Evolutionary conservation across 2,888 invertebrate species (phyloP), one percentile per base, ranked within the genome.

Genomic region (Crocallis elinguaria): DNA sequence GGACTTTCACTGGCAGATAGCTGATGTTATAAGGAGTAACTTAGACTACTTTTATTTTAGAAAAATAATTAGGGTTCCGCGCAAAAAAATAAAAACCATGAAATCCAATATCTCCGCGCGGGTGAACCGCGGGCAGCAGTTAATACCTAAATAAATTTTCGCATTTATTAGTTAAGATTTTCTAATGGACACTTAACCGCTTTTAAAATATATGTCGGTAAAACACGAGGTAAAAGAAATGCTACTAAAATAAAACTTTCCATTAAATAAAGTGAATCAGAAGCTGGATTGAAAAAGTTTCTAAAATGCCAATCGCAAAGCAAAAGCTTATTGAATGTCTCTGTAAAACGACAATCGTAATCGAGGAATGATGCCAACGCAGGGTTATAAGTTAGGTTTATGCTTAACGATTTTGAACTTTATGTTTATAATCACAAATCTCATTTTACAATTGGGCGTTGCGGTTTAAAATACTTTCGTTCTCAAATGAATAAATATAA

Each of bases 311-410:
- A 66, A 66, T 66, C 66, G 54, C 62, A 60, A 71, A 67, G 68
- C 59, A 62, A 66, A 61, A 69, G 60, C 71, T 70, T 69, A 72
- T 72, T 74, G 66, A 66, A 72, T 69, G 57, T 69, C 64, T 60
- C 49, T 68, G 60, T 69, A 36, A 66, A 71, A 68, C 64, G 69
- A 62, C 63, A 67, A 67, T 62, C 62, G 64, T 60, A 57, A 52
- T 51, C 41, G 41, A 51, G 41, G 64, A 62, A 64, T 71, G 71
- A 64, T 64, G 60, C 43, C 46, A 53, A 66, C 65, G 63, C 48
- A 69, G 57, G 50, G 49, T 54, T 61, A 33, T 62, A 66, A 66
- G 57, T 16, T 33, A 42, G n/a, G 7, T 19, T n/a, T 19, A 33
- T 32, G 41, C 46, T 52, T 60, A 57, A 62, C 37, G 49, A 68